Conservation (phyloP, 2,113 vertebrate genomes). For the Holacanthus passer region DNA sequence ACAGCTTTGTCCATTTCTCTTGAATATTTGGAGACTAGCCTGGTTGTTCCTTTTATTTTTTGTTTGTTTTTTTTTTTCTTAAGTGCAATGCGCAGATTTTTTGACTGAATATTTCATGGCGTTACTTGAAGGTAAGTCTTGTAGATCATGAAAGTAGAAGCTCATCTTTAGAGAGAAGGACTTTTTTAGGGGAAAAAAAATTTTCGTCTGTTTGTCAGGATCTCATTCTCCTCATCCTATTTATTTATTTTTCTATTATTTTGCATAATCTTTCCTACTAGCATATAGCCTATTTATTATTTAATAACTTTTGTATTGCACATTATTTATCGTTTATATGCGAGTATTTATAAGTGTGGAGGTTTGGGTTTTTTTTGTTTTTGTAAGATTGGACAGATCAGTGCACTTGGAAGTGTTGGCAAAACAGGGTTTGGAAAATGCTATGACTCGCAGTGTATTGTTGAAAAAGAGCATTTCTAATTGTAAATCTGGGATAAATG, state of each 20-base stretch:
- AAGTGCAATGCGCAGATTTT: slow-evolving; percentile 89
- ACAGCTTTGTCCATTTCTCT: slow-evolving; percentile 84
- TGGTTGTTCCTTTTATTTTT: slow-evolving; percentile 82
- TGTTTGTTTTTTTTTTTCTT: slow-evolving; percentile 87
- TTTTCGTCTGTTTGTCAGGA: slow-evolving; percentile 74
- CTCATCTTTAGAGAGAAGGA: slow-evolving; percentile 87
- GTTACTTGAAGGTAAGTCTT: slow-evolving; percentile 98
- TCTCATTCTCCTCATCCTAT: slow-evolving; percentile 86
- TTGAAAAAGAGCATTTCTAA: slow-evolving; percentile 88
- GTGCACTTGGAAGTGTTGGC: slow-evolving; percentile 87
- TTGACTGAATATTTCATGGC: slow-evolving; percentile 86
- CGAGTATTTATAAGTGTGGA: slow-evolving; percentile 96
- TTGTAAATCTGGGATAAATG: slow-evolving; percentile 86
- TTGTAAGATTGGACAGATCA: slow-evolving; percentile 89
- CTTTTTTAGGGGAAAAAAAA: slow-evolving; percentile 77
- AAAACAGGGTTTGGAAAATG: slow-evolving; percentile 87
- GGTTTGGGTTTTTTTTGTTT: slow-evolving; percentile 47
- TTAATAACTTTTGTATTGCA: slow-evolving; percentile 95
- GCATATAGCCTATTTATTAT: slow-evolving; percentile 97
- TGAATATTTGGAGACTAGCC: slow-evolving; percentile 78
- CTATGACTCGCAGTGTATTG: slow-evolving; percentile 90
- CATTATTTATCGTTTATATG: slow-evolving; percentile 99
- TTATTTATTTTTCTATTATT: slow-evolving; percentile 89
- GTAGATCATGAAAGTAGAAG: slow-evolving; percentile 88
- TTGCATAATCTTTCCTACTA: slow-evolving; percentile 88